Base-by-base conservation (phyloP, 1,140 invertebrate genomes). In the Bathynomus jamesi region DNA sequence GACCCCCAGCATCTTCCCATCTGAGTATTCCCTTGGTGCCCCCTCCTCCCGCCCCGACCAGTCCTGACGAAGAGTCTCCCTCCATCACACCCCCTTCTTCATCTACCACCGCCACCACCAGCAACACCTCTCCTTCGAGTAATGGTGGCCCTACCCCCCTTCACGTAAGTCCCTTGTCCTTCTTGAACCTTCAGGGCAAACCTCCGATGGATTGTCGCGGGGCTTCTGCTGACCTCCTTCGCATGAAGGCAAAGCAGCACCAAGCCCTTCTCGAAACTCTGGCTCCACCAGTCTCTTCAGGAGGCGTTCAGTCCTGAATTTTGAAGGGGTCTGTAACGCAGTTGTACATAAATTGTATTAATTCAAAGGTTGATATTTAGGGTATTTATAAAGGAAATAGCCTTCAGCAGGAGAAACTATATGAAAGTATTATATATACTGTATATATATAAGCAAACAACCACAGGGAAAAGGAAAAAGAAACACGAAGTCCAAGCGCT, bases 211-310 rank as follows among this genome's bases (percentile, higher is more conserved):
- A 83, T 69, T 76, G 80, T 28, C 78, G 83, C 11, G 80, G 80
- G 32, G 80, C 81, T 25, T 85, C 83, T 65, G 82, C 85, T 28
- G 84, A 85, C 67, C 79, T 82, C 5, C 79, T 85, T 21, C 75
- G 84, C 28, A 65, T 83, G 65, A 84, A 84, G 72, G 85, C 85
- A 3, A 82, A 83, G 69, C 84, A 85, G 78, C 84, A n/a, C n/a
- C 74, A 80, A 74, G 78, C 76, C 65, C 73, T 78, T 31, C 68
- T 78, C 64, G 77, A 77, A 53, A 67, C 69, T 5, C 46, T 76
- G 25, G 21, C 11, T 5, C 13, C 40, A 3, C 40, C 40, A 2
- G 40, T 53, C 21, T 53, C 40, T 53, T 53, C 40, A 53, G 21
- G 40, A 3, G 40, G 11, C 5, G 40, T 53, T 5, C 40, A 53